Conservation (phyloP, 2,113 vertebrate species). For the Zosterops borbonicus region DNA sequence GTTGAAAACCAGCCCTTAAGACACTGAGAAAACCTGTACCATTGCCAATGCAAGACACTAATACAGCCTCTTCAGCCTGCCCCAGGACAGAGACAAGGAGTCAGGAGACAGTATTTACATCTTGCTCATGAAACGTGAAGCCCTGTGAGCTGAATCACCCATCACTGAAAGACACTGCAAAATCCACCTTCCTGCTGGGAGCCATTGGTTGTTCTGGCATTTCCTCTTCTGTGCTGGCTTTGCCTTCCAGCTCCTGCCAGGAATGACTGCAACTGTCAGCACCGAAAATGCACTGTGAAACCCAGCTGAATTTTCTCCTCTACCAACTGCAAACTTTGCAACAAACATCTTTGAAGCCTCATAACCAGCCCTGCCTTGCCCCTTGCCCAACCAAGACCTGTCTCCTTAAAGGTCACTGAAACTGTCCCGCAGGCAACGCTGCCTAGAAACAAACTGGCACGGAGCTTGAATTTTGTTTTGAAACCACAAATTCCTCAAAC, state of each 20-base stretch:
- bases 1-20: neutral
- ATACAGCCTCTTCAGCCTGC: neutral
- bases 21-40: neutral
- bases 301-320: neutral
- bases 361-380: neutral
- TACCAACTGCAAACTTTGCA: neutral
- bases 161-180: accelerated
- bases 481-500: slow-evolving; percentile 15
- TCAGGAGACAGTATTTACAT: neutral
- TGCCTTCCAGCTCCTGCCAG: neutral
- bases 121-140: accelerated
- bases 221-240: neutral
- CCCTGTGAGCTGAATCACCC: neutral
- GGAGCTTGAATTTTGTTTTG: neutral
- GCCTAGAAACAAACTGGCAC: neutral
- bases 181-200: neutral
- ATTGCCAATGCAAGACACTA: accelerated
- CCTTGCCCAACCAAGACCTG: neutral
- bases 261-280: neutral
- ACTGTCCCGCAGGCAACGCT: neutral
- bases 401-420: neutral
- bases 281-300: accelerated
- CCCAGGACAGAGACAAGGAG: accelerated
- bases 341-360: accelerated
- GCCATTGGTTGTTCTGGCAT: neutral